Evolutionary conservation across 2,113 vertebrate genomes (phyloP), one percentile per base, ranked within the genome.

Genomic region (Merops nubicus): DNA sequence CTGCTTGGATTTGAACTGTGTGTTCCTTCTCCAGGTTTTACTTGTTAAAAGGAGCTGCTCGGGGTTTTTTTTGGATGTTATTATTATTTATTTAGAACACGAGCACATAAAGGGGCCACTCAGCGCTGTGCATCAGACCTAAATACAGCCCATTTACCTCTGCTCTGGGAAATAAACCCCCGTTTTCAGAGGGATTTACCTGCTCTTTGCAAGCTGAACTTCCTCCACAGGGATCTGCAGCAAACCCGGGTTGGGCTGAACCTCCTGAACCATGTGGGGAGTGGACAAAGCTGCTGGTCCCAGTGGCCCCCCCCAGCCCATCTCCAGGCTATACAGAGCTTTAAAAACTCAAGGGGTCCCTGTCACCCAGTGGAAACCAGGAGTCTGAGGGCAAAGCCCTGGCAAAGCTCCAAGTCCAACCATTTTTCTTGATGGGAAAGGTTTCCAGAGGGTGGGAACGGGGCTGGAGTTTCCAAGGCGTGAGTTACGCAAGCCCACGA

Each of bases 401-500:
- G 91, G 89, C 33, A 2, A 62, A 77, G 42, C 53, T 65, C 89
- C 76, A 84, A 45, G 80, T 6, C 8, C 45, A 28, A 74, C 63
- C 45, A 73, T 51, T 74, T 74, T 91, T 60, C 73, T 84, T 26
- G 63, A 88, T 42, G 80, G 93, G 91, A 80, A 84, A 43, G 84
- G 20, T 86, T 81, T 89, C 87, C 65, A 86, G 76, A 2, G 11
- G 82, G 91, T 15, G 25, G 23, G 9, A 81, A 70, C 25, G 2
- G 79, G 9, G 63, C 90, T 97, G 51, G 6, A 43, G 88, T 96
- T 95, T 94, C 95, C 85, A 70, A 93, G 81, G 77, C 16, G 10
- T 95, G 84, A 77, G 10, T 95, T 86, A 77, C 29, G 64, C 56
- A 87, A 78, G 54, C 2, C 65, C 12, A 0, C 42, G n/a, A 20